A percentile compares a stretch with the other conserved stretches of the same genome.
phyloP scores from a whole-genome alignment of 2,797 vertebrate species.

The Periparus ater region DNA sequence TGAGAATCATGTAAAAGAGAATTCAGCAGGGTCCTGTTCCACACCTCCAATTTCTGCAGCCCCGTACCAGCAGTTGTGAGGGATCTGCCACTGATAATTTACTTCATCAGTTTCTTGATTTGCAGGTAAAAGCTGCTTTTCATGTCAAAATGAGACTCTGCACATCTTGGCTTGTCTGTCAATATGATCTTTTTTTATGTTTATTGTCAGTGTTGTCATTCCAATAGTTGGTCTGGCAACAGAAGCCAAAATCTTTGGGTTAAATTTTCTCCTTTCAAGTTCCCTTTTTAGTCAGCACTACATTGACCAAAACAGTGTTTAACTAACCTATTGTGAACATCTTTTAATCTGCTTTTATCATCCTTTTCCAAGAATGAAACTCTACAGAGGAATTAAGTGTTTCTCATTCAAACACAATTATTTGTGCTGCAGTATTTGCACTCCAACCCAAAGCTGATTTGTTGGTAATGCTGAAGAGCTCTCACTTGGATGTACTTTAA shows the following conservation, averaged over 20 bases:
- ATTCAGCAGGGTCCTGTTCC: neutral
- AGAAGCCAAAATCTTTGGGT: neutral
- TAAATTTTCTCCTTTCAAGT: neutral
- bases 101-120: neutral
- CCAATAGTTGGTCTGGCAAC: neutral
- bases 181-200: neutral
- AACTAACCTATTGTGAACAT: neutral
- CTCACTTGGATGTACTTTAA: neutral
- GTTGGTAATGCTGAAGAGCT: neutral
- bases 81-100: neutral
- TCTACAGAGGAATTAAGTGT: accelerated
- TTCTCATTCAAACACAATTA: neutral
- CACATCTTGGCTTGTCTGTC: neutral
- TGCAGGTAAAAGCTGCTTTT: neutral
- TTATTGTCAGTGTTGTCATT: neutral
- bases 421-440: neutral
- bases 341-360: neutral
- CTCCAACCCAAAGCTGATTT: neutral
- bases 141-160: neutral
- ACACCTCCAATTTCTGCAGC: neutral
- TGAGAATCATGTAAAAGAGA: neutral
- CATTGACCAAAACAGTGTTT: neutral
- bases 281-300: neutral
- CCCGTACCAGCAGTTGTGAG: neutral
- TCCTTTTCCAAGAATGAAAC: neutral